Conservation (phyloP, 2,113 vertebrate genomes). For the Capreolus pygargus region DNA sequence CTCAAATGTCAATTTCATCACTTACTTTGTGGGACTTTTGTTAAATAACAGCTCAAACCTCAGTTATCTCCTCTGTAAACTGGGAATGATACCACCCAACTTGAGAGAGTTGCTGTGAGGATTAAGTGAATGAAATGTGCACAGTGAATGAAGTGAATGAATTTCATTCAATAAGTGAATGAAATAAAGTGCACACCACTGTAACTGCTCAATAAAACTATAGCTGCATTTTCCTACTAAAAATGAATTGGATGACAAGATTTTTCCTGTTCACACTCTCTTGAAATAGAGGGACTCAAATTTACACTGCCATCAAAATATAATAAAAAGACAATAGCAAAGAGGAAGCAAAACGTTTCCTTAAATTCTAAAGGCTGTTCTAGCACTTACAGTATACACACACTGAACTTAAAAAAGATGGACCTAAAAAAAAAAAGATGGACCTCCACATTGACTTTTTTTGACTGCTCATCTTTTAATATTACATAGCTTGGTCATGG, state of each 20-base stretch:
- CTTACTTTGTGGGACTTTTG: background rate
- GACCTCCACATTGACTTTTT: too few species aligned
- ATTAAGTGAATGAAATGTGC: background rate
- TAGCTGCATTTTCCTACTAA: background rate
- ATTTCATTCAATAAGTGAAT: background rate
- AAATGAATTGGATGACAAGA: background rate
- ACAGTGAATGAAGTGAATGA: too few species aligned
- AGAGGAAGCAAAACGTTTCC: conserved; percentile 5
- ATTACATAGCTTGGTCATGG: conserved; percentile 41
- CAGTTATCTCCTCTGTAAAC: conserved; percentile 5
- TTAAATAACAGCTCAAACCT: conserved; percentile 15
- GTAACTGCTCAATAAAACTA: background rate
- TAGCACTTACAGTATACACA: background rate
- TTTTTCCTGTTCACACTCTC: background rate
- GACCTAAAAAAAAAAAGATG: background rate
- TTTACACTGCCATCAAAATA: background rate
- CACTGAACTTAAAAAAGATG: background rate
- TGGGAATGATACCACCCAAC: background rate
- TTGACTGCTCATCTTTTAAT: conserved; percentile 49
- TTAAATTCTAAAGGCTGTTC: background rate
- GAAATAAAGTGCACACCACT: background rate
- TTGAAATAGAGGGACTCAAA: conserved; percentile 20
- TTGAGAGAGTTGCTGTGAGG: background rate
- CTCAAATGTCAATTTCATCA: background rate
- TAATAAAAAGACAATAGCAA: background rate